Base-by-base conservation (phyloP, 2,113 vertebrate genomes). In the Poecile atricapillus region DNA sequence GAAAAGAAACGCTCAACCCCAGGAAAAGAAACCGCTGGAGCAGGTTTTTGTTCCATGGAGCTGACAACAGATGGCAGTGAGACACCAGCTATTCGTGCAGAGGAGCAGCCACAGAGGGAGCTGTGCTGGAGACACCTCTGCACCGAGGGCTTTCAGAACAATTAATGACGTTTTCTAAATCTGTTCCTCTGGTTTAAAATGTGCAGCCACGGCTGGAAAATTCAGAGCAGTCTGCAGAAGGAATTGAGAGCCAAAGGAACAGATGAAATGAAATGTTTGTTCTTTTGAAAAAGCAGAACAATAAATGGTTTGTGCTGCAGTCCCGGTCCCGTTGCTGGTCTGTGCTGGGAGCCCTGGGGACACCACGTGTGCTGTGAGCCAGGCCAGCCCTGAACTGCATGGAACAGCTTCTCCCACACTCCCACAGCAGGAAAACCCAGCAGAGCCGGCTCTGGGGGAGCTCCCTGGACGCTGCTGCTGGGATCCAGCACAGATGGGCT, bases 41-140 rank as follows among this genome's bases (percentile, higher is more conserved):
- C 21, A 24, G 44, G 53, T 44, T 87, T 70, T 73, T 59, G 7
- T 95, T 97, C 31, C 82, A 13, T 0, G 1, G 7, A 39, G 69
- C 91, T 35, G 70, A 91, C 97, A 75, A 95, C 89, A 97, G 97
- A 94, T 95, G 97, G 97, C 96, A 95, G 87, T 95, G 92, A 87
- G 52, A 91, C 87, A 74, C 94, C 93, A 73, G 84, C 35, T 17
- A 96, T 87, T 22, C 15, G 58, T 44, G 50, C 65, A 39, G 67
- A 37, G 56, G 30, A 69, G 49, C 76, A 18, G 44, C 5, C 22
- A 23, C 58, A 10, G 80, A 65, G 64, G 68, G 88, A 84, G 90
- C 64, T 31, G 16, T 17, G 52, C 25, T 9, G 1, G 69, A 58
- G 39, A 13, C 67, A 59, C 47, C 89, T 79, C 68, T 21, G 64